These are phyloP conservation scores for Paramormyrops hopkinsi DNA, from an alignment of 2,797 vertebrate species.

Conservation along the genomic window DNA sequence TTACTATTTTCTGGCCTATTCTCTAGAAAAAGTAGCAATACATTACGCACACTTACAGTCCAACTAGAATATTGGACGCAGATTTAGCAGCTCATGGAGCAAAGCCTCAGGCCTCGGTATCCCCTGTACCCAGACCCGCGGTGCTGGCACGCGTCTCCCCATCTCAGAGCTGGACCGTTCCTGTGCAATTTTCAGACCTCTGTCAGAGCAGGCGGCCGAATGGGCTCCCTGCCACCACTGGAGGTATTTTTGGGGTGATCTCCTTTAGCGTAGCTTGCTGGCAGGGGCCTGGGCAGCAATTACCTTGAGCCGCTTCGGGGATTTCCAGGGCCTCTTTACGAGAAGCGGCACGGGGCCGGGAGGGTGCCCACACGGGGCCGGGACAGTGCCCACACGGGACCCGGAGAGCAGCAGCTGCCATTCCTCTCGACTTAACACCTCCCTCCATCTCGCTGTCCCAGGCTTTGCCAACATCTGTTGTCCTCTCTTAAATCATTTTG, in stretches of 20 bases:
- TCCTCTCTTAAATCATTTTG: background rate
- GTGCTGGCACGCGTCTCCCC: background rate
- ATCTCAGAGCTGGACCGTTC: background rate
- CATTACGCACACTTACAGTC: background rate
- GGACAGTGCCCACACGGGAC: background rate
- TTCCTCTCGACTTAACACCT: background rate
- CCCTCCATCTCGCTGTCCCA: background rate
- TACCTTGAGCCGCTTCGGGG: conserved; percentile 25
- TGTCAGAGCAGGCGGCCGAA: background rate
- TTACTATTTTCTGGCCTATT: background rate
- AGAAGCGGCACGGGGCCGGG: conserved; percentile 1
- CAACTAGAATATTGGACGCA: background rate
- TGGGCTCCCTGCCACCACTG: background rate
- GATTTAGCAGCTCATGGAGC: background rate
- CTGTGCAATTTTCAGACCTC: background rate
- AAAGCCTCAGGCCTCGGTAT: background rate
- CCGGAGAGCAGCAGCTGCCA: background rate
- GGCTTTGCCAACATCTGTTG: background rate
- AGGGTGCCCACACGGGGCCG: background rate
- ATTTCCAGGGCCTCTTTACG: conserved; percentile 24
- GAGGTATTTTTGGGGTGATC: conserved; percentile 14
- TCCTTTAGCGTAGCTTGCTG: conserved; percentile 18
- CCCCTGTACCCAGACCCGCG: background rate
- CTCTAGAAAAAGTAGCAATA: background rate
- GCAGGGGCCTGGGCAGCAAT: conserved; percentile 22